phyloP scores from a whole-genome alignment of 2,888 invertebrate species.

The Heterodera filipjevi region DNA sequence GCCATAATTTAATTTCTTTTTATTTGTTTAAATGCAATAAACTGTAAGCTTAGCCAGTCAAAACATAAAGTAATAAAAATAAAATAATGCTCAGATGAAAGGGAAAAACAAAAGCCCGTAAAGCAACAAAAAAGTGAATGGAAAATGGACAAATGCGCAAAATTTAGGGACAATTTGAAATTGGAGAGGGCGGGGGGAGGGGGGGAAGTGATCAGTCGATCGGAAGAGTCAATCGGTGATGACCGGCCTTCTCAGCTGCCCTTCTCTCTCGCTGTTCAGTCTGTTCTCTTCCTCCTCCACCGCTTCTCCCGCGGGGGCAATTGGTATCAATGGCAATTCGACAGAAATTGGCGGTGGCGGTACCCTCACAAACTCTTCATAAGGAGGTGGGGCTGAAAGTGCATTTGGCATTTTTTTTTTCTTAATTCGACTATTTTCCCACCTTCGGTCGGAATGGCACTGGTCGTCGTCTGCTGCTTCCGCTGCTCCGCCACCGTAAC shows the following conservation, averaged over 20 bases:
- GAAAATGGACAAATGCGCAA: background rate
- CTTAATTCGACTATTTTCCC: background rate
- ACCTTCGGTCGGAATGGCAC: background rate
- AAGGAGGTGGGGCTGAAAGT: constrained; percentile 10
- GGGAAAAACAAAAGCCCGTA: background rate
- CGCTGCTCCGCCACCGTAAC: background rate
- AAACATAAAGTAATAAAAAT: background rate
- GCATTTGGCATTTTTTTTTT: background rate
- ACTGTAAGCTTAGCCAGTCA: background rate
- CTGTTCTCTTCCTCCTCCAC: constrained; percentile 6
- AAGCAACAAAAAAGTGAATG: constrained; percentile 6
- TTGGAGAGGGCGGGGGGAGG: background rate
- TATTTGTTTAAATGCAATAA: no score
- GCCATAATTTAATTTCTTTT: no score
- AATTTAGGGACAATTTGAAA: background rate
- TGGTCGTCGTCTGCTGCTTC: background rate
- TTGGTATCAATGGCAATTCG: background rate
- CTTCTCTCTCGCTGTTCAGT: background rate
- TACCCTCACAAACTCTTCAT: constrained; percentile 14
- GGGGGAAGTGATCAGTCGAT: no score
- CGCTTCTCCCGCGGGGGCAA: background rate
- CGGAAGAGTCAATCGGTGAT: background rate
- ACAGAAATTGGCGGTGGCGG: background rate
- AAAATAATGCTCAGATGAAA: background rate
- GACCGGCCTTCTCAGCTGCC: constrained; percentile 7